Base-by-base conservation (phyloP, 1,140 invertebrate species). In the Acromyrmex echinatior region DNA sequence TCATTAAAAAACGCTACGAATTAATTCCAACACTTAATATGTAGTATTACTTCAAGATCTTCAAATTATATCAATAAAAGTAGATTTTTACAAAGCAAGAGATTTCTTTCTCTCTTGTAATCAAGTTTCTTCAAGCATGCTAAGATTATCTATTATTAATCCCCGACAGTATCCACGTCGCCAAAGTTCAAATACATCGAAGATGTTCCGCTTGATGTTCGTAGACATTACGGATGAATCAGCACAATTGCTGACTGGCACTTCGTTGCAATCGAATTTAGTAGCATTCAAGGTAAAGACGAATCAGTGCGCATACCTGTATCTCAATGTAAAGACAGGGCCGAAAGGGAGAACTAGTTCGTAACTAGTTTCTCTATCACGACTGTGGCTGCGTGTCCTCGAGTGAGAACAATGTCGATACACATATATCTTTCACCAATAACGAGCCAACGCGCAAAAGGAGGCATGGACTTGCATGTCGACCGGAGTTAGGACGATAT, bases 351-450 rank as follows among this genome's bases (percentile, higher is more conserved):
- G 89, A 90, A 94, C 78, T 81, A 81, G 92, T 94, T 93, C 73
- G 68, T 90, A 94, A 94, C 93, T 94, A 94, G 92, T 94, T 93
- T 92, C 89, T 89, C 76, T 31, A 49, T 76, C 87, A 80, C 66
- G 68, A 78, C 65, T 81, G 78, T 70, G 53, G 60, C 87, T 18
- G 86, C 86, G 81, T 91, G 90, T 90, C 60, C 86, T 74, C 78
- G 81, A 53, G 25, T 56, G 81, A 58, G 90, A 91, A 91, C 90
- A 91, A 90, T 91, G 82, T 74, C 87, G 86, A 88, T 90, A 79
- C 87, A 90, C 89, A 76, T 68, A 88, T 78, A 31, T 16, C 60
- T 21, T 53, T 49, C 88, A 88, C 76, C 76, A 77, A 87, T 76
- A 86, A 62, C 60, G 25, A 63, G 79, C 86, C 66, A 73, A n/a